Base-by-base conservation (phyloP, 2,797 vertebrate species). In the Chromis chromis region DNA sequence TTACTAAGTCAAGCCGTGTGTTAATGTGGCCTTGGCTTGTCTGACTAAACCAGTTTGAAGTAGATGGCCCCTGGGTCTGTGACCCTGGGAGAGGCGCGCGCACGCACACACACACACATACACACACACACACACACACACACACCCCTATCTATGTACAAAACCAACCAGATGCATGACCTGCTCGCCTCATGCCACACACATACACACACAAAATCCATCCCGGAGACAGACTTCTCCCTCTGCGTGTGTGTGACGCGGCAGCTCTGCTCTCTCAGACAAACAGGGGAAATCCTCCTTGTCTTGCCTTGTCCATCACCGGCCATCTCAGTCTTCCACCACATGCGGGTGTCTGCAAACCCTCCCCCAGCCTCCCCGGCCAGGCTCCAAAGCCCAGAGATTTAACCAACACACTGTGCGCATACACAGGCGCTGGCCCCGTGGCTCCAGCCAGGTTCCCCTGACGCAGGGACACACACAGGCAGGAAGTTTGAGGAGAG, bases 251-350 rank as follows among this genome's bases (percentile, higher is more conserved):
- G 75, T 77, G 71, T 70, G 79, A 84, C 78, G 68, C 16, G 31
- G 60, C 82, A 64, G 73, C 79, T 82, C 70, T n/a, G 4, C 78
- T 75, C 83, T 79, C 79, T 88, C 79, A 89, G 88, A 94, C 93
- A 94, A 94, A 95, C 92, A 88, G 80, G 92, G 94, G 94, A 94
- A 93, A 94, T 95, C 91, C 92, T 94, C 91, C 88, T 94, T 87
- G 87, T 91, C 90, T 90, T 91, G 87, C 86, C 89, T 81, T 93
- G 92, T 94, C 92, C 86, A 88, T 90, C 88, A 92, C 84, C 76
- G 60, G 55, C 79, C 90, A 80, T 91, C 89, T 91, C 84, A 69
- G 81, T 91, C 87, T 88, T 86, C 54, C 68, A 16, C 80, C 44
- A n/a, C 91, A 90, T 90, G 85, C 86, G 88, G 79, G 69, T 66